Percentiles rank a stretch among this genome's conserved stretches.
Conservation (phyloP, 2,113 vertebrate genomes). For the Scopus umbretta region DNA sequence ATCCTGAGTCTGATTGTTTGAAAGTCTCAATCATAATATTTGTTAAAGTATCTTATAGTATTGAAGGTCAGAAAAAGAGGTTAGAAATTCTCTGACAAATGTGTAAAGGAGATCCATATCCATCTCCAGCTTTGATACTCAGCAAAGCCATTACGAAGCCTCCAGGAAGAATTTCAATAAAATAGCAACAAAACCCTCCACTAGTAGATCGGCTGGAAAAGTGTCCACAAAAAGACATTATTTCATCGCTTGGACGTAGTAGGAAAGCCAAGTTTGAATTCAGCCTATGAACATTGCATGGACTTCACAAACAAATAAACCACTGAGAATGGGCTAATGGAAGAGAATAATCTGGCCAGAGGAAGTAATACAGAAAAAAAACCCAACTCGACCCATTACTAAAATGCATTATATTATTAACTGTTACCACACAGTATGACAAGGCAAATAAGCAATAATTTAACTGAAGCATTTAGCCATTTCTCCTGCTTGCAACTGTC, state of each 20-base stretch:
- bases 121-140: background rate
- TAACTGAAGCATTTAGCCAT: conserved; percentile 40
- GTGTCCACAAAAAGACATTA: background rate
- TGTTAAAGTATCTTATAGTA: background rate
- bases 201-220: background rate
- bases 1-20: background rate
- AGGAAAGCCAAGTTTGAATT: background rate
- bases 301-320: conserved; percentile 16
- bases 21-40: conserved; percentile 26
- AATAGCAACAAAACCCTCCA: background rate
- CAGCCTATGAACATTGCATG: background rate
- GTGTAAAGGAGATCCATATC: background rate
- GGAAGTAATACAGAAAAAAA: conserved; percentile 13
- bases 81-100: background rate
- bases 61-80: background rate
- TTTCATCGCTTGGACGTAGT: background rate
- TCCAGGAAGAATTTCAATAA: background rate
- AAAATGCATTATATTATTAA: conserved; percentile 51
- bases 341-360: conserved; percentile 18
- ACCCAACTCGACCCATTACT: background rate
- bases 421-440: conserved; percentile 30
- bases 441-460: conserved; percentile 53
- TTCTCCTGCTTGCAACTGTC: conserved; percentile 38
- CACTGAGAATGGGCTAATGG: conserved; percentile 26
- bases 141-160: background rate